These are phyloP conservation scores for Percopsis transmontana DNA, from an alignment of 2,113 vertebrate species.

Conservation along the genomic window DNA sequence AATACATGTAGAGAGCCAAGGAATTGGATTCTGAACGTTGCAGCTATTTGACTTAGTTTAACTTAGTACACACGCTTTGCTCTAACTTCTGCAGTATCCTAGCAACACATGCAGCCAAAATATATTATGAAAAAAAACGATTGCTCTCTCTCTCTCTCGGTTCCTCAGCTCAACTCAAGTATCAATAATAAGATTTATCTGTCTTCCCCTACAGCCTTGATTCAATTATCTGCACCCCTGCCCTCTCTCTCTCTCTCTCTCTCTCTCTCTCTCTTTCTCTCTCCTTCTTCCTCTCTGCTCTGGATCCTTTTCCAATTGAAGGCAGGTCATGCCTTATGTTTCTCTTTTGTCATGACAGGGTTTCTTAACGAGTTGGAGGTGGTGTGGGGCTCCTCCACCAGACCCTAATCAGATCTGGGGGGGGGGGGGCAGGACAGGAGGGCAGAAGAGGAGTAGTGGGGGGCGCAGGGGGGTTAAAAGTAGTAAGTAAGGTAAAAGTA, in stretches of 20 bases:
- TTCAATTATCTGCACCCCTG: constrained; percentile 72
- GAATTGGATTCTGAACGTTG: too few relatives aligned
- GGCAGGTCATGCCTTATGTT: constrained; percentile 80
- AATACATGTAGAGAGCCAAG: too few relatives aligned
- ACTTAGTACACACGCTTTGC: too few relatives aligned
- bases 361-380: constrained; percentile 63
- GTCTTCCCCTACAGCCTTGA: constrained; percentile 69
- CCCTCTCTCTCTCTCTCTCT: constrained; percentile 53
- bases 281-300: constrained; percentile 55
- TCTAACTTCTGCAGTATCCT: too few relatives aligned
- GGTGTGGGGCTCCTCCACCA: constrained; percentile 54
- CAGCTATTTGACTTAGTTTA: too few relatives aligned
- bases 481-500: constrained; percentile 69
- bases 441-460: too few relatives aligned
- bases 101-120: too few relatives aligned
- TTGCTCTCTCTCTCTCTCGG: constrained; percentile 7
- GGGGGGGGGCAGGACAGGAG: constrained; percentile 26
- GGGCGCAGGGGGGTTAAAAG: constrained; percentile 50
- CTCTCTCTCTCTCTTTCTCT: constrained; percentile 36
- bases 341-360: constrained; percentile 80
- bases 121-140: too few relatives aligned
- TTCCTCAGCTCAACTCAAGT: constrained; percentile 63
- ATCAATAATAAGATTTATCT: constrained; percentile 77
- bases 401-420: constrained; percentile 76
- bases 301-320: constrained; percentile 81